Percentiles rank a stretch among this genome's conserved stretches.
These are phyloP conservation scores for Eutolmus rufibarbis DNA, from an alignment of 2,888 invertebrate genomes.

Conservation along the genomic window DNA sequence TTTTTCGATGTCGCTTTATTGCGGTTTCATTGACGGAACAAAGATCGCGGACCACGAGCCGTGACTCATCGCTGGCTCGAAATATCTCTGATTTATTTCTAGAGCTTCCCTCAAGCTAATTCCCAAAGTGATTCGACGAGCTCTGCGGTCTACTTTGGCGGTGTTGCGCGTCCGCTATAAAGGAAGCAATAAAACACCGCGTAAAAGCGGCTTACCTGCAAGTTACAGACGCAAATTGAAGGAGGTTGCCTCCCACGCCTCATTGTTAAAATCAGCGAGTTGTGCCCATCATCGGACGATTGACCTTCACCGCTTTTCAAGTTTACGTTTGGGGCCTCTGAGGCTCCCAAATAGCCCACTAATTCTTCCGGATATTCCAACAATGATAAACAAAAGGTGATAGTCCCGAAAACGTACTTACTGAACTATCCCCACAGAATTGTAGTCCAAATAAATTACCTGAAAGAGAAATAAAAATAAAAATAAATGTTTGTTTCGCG, in stretches of 20 bases:
- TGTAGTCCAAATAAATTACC: background rate
- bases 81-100: background rate
- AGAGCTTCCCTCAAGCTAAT: background rate
- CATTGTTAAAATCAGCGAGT: background rate
- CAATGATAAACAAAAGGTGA: background rate
- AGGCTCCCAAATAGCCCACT: background rate
- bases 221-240: background rate
- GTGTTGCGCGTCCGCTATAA: background rate
- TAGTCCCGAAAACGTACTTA: background rate
- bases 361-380: background rate
- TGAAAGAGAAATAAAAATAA: background rate
- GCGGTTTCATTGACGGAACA: slow-evolving; percentile 10
- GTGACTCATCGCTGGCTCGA: background rate
- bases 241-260: background rate
- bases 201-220: background rate
- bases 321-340: background rate
- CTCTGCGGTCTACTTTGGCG: background rate
- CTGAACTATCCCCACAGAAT: background rate
- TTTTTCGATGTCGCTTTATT: slow-evolving; percentile 4
- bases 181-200: background rate
- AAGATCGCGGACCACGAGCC: background rate
- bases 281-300: background rate
- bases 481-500: background rate
- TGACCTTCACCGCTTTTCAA: background rate
- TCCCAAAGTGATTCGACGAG: background rate